Evolutionary conservation across 2,888 invertebrate genomes (phyloP).

Genomic region (Ypsolopha scabrella): DNA sequence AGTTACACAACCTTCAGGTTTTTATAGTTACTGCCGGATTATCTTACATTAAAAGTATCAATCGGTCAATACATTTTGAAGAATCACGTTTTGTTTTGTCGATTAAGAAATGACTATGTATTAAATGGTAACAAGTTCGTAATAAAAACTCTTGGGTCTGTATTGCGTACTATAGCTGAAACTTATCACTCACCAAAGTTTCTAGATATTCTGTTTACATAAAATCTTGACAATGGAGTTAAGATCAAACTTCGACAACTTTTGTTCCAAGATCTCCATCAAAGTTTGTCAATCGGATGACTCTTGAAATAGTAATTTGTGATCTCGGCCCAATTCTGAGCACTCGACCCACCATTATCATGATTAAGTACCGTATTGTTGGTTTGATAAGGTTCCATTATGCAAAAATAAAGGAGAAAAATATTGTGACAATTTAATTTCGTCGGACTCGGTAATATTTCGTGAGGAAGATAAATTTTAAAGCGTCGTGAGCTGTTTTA

Average conservation of each 20-base stretch:
- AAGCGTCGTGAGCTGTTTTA: conserved; percentile 16
- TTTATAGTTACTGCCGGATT: no score
- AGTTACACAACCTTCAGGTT: no score
- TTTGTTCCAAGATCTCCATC: not conserved
- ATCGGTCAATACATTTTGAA: no score
- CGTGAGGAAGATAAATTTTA: conserved; percentile 13
- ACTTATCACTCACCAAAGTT: not conserved
- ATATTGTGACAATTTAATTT: not conserved
- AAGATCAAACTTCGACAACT: not conserved
- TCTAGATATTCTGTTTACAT: conserved; percentile 2
- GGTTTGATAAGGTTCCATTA: not conserved
- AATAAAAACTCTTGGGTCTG: no score
- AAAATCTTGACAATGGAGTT: conserved; percentile 5
- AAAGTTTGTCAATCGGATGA: conserved; percentile 4
- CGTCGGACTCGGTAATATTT: not conserved
- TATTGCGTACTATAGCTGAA: not conserved
- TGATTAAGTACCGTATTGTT: not conserved
- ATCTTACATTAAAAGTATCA: no score
- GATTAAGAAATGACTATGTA: no score
- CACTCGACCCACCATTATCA: not conserved
- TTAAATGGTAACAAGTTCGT: no score
- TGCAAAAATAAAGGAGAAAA: not conserved
- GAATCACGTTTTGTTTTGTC: no score
- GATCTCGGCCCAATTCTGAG: not conserved
- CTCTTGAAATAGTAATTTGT: conserved; percentile 2